phyloP scores from a whole-genome alignment of 2,113 vertebrate genomes.

The Phocoena phocoena region DNA sequence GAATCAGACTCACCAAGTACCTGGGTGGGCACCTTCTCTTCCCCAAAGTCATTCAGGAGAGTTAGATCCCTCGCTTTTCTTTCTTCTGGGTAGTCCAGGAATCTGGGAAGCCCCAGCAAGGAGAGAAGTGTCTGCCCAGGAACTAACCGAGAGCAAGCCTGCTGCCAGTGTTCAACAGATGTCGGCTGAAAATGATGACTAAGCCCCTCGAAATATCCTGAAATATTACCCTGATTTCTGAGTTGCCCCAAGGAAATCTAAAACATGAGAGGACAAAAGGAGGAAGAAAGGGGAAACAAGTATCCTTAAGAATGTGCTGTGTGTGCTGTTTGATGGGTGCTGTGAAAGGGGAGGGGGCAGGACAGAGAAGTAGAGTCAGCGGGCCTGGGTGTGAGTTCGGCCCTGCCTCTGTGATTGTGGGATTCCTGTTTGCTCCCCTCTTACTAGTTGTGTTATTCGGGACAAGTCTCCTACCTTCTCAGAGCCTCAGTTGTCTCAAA shows the following conservation, averaged over 20 bases:
- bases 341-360: not conserved
- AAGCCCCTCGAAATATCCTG: not conserved
- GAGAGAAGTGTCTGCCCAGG: not conserved
- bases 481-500: not conserved
- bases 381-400: not conserved
- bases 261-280: not conserved
- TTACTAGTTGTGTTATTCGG: not conserved
- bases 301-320: not conserved
- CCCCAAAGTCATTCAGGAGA: not conserved
- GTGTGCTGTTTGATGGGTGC: not conserved
- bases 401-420: not conserved
- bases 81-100: not conserved
- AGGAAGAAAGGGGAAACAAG: not conserved
- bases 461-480: not conserved
- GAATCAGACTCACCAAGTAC: not conserved
- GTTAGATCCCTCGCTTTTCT: not conserved
- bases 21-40: not conserved
- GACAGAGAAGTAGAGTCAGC: no score
- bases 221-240: not conserved
- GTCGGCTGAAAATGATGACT: not conserved
- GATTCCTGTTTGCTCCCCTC: fast-evolving
- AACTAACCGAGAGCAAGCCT: not conserved
- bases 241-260: not conserved
- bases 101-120: not conserved
- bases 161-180: not conserved